phyloP scores from a whole-genome alignment of 2,797 vertebrate genomes.

The Haliaeetus albicilla region DNA sequence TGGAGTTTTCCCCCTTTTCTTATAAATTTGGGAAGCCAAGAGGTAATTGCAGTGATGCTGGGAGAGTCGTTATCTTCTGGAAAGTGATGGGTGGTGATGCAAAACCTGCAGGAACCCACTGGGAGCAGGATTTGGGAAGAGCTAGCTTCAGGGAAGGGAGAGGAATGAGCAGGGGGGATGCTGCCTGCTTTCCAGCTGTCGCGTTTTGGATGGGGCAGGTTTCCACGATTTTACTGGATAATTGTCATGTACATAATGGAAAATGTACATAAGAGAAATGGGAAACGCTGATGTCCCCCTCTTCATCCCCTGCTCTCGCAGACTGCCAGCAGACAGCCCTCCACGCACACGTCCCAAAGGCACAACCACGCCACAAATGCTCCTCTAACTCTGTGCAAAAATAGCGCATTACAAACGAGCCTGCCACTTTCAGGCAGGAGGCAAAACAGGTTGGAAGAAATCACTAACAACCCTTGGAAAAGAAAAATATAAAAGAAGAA shows the following conservation, averaged over 20 bases:
- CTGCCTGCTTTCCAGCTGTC: not conserved
- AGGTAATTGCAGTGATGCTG: not conserved
- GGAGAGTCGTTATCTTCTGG: fast-evolving
- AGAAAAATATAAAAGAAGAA: not conserved
- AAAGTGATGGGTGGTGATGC: not conserved
- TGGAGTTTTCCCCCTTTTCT: not conserved
- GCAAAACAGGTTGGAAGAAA: not conserved
- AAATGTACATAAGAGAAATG: not conserved
- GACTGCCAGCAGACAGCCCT: not conserved
- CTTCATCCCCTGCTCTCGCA: not conserved
- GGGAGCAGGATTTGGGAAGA: not conserved
- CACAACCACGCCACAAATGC: not conserved
- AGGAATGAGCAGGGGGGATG: not conserved
- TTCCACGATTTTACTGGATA: not conserved
- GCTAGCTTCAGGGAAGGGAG: not conserved
- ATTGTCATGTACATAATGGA: not conserved
- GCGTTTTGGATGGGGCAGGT: not conserved
- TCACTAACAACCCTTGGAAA: not conserved
- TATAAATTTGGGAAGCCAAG: not conserved
- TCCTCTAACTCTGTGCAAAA: not conserved
- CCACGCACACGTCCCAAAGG: not conserved
- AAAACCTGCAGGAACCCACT: not conserved
- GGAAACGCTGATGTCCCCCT: not conserved
- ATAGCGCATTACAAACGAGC: not conserved
- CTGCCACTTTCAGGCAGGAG: not conserved